Percentiles rank a stretch among this genome's conserved stretches.
phyloP scores from a whole-genome alignment of 2,888 invertebrate genomes.

The Helicoverpa assulta region DNA sequence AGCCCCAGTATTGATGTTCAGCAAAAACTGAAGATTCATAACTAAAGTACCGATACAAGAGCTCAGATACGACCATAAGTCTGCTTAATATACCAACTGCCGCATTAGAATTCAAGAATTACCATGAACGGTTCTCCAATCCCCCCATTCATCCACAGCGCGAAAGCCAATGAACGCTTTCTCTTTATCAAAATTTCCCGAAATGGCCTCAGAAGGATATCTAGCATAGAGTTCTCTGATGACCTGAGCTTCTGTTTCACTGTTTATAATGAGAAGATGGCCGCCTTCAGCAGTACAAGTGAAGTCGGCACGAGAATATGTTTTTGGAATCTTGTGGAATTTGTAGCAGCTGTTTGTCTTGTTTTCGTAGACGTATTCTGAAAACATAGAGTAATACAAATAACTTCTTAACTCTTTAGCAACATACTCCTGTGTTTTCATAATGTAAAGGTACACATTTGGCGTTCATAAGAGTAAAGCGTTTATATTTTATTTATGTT shows the following conservation, averaged over 20 bases:
- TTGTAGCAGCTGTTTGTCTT: constrained; percentile 76
- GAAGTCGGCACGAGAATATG: constrained; percentile 72
- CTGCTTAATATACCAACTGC: too few species aligned
- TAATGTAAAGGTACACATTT: too few species aligned
- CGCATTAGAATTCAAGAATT: neutral
- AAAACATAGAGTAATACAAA: neutral
- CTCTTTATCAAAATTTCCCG: constrained; percentile 53
- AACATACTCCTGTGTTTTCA: too few species aligned
- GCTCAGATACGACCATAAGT: too few species aligned
- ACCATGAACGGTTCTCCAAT: constrained; percentile 73
- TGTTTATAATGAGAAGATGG: constrained; percentile 74
- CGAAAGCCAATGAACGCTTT: constrained; percentile 65
- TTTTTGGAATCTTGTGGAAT: constrained; percentile 69
- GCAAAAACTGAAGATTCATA: too few species aligned
- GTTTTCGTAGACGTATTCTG: constrained; percentile 68
- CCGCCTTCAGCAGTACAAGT: constrained; percentile 74
- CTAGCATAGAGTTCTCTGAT: constrained; percentile 62
- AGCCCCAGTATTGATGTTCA: too few species aligned
- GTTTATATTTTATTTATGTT: too few species aligned
- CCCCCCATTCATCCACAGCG: constrained; percentile 67
- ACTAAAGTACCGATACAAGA: too few species aligned
- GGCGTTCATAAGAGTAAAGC: too few species aligned
- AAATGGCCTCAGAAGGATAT: constrained; percentile 55
- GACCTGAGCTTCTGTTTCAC: constrained; percentile 63
- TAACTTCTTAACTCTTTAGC: too few species aligned